Evolutionary conservation across 2,797 vertebrate species (phyloP).

Genomic region (Chlorospingus semifuscus): DNA sequence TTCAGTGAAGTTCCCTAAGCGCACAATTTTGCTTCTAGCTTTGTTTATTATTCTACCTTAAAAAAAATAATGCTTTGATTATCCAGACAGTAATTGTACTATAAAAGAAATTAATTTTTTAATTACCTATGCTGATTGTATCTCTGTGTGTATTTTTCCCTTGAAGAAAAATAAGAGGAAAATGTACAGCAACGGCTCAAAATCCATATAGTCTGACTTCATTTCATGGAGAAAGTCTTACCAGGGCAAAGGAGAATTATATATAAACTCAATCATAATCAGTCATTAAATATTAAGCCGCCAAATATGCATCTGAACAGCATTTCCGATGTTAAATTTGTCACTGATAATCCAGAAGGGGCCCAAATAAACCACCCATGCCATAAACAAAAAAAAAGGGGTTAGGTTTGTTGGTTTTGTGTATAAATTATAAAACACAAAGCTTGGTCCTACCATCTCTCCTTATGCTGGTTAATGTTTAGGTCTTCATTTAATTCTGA

Average conservation of each 20-base stretch:
- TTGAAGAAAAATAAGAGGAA: background rate
- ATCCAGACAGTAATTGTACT: background rate
- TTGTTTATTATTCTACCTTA: background rate
- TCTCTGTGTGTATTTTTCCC: background rate
- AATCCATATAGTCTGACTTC: background rate
- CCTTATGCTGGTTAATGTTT: background rate
- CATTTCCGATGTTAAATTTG: background rate
- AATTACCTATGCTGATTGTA: background rate
- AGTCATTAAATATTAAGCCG: background rate
- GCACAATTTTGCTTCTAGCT: background rate
- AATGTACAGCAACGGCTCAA: background rate
- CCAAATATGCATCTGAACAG: background rate
- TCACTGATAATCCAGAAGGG: background rate
- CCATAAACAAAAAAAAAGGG: background rate
- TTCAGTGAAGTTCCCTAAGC: background rate
- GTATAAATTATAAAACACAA: background rate
- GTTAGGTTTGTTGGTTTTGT: background rate
- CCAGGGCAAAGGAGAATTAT: background rate
- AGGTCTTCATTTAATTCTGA: background rate
- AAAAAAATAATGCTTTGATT: background rate
- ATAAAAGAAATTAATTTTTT: background rate
- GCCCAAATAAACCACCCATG: background rate
- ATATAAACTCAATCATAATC: background rate
- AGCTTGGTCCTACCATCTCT: background rate
- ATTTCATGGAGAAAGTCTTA: background rate